phyloP scores from a whole-genome alignment of 1,140 invertebrate species.

The honey bee (Apis mellifera) region Amel_HAv3.1 CM009936.2:7740001-7740500 shows the following conservation, averaged over 20 bases:
- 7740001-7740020: too few relatives aligned
- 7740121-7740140: constrained; percentile 33
- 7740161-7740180: constrained; percentile 14
- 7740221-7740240: constrained; percentile 32
- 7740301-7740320: constrained; percentile 24
- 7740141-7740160: constrained; percentile 1
- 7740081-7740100: constrained; percentile 29
- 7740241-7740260: constrained; percentile 38
- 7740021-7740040: background rate
- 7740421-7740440: too few relatives aligned
- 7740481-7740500: too few relatives aligned
- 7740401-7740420: too few relatives aligned
- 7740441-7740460: too few relatives aligned
- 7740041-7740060: background rate
- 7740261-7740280: constrained; percentile 37
- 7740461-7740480: too few relatives aligned
- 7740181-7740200: constrained; percentile 37
- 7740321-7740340: constrained; percentile 26
- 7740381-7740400: too few relatives aligned
- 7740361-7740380: too few relatives aligned
- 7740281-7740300: constrained; percentile 24
- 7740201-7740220: constrained; percentile 36
- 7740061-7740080: constrained; percentile 1
- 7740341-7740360: too few relatives aligned
- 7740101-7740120: background rate